Conservation (phyloP, 2,113 vertebrate species). For the Otus sunia region DNA sequence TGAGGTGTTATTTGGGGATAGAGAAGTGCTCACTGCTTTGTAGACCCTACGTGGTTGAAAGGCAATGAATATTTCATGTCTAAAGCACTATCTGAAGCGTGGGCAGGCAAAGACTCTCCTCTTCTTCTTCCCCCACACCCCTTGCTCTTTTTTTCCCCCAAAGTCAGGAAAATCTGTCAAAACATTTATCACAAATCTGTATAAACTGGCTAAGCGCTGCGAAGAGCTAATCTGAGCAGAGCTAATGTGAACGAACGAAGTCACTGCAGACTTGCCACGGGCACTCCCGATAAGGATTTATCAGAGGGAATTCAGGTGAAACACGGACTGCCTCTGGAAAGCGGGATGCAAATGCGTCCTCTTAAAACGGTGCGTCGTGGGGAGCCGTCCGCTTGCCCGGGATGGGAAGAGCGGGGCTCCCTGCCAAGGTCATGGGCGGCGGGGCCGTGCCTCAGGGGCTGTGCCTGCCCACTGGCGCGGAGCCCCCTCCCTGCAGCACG, state of each 20-base stretch:
- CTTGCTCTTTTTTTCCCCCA: neutral
- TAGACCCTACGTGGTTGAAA: neutral
- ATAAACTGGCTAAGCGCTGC: constrained; percentile 48
- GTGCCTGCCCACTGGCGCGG: rapidly evolving
- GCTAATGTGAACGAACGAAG: constrained; percentile 58
- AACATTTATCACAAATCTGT: constrained; percentile 68
- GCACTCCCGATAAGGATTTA: constrained; percentile 61
- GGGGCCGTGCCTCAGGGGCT: too few relatives aligned
- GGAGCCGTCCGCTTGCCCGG: rapidly evolving
- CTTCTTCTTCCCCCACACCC: neutral
- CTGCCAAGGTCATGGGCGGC: neutral
- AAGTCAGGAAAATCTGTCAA: constrained; percentile 68
- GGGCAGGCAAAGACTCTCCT: neutral
- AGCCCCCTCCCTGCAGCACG: neutral
- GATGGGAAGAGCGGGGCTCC: neutral
- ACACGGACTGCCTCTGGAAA: neutral
- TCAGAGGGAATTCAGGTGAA: constrained; percentile 58
- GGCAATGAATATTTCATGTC: constrained; percentile 67
- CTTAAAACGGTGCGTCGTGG: rapidly evolving
- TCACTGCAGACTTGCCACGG: constrained; percentile 47
- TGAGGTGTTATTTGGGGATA: neutral
- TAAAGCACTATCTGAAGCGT: constrained; percentile 30
- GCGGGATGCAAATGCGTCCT: neutral
- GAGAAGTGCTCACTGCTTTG: neutral
- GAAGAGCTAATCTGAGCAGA: constrained; percentile 66